These are phyloP conservation scores for Stigmatopora nigra DNA, from an alignment of 2,113 vertebrate species.

Conservation along the genomic window DNA sequence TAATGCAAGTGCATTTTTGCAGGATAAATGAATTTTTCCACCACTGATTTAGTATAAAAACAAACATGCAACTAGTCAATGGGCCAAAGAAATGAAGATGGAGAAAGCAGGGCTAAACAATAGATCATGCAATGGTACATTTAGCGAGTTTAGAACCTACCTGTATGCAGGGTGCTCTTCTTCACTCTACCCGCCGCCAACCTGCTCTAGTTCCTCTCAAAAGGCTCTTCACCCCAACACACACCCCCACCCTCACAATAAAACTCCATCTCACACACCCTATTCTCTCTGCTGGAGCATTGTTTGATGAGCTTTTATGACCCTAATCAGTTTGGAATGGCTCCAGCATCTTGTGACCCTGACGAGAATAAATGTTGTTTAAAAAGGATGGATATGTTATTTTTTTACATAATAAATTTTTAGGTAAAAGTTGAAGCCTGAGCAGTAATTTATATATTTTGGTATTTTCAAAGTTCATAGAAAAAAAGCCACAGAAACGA, in stretches of 20 bases:
- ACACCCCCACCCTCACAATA: not conserved
- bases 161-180: slow-evolving; percentile 38
- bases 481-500: too few relatives aligned
- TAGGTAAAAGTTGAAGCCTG: too few relatives aligned
- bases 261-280: slow-evolving; percentile 12
- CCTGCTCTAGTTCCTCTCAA: slow-evolving; percentile 12
- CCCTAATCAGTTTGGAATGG: not conserved
- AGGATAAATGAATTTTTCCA: not conserved
- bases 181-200: slow-evolving; percentile 32
- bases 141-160: slow-evolving; percentile 28
- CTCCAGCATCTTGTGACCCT: not conserved
- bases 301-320: not conserved
- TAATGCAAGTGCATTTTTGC: not conserved
- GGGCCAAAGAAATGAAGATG: not conserved
- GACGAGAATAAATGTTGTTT: not conserved
- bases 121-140: not conserved
- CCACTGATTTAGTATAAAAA: not conserved
- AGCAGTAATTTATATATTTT: too few relatives aligned
- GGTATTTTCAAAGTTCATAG: too few relatives aligned
- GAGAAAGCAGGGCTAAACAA: not conserved
- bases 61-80: not conserved
- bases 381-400: not conserved
- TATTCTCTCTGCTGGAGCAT: slow-evolving; percentile 8
- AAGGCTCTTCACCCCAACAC: slow-evolving; percentile 3
- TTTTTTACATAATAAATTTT: too few relatives aligned